These are phyloP conservation scores for Chelonia mydas DNA, from an alignment of 2,797 vertebrate genomes.

Conservation along the genomic window DNA sequence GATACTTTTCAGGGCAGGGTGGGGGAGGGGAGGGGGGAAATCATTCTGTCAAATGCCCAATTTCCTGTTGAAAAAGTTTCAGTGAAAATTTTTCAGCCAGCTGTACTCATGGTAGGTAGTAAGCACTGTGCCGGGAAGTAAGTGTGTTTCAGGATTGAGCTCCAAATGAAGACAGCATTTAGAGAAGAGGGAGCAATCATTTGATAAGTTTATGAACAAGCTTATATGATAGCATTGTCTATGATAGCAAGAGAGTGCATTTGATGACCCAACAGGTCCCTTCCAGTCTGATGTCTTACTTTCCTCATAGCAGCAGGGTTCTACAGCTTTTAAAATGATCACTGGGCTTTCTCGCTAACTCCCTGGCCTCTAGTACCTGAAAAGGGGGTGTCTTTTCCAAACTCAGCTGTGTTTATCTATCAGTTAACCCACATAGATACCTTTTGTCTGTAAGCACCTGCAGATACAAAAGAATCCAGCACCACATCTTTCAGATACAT, in stretches of 20 bases:
- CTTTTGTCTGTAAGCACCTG: slow-evolving; percentile 22
- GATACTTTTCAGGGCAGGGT: background rate
- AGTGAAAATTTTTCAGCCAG: background rate
- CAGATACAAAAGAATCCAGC: background rate
- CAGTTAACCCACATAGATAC: background rate
- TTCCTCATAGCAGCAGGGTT: background rate
- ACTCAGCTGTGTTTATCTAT: background rate
- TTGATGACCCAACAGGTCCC: background rate
- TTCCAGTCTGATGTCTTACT: background rate
- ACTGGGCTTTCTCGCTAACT: slow-evolving; percentile 45
- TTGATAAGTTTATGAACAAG: background rate
- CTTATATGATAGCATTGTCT: background rate
- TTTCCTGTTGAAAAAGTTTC: background rate
- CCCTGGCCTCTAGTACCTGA: background rate
- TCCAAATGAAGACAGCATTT: background rate
- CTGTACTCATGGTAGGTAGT: background rate
- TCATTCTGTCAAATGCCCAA: background rate
- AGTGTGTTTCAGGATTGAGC: background rate
- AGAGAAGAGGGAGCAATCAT: background rate
- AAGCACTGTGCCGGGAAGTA: background rate
- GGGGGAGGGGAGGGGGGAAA: rapidly evolving
- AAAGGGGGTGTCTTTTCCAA: background rate
- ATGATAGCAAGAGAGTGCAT: background rate
- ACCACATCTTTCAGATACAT: background rate
- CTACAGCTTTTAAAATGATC: background rate